Evolutionary conservation across 2,797 vertebrate species (phyloP).

Genomic region (Dendrocincla tyrannina): DNA sequence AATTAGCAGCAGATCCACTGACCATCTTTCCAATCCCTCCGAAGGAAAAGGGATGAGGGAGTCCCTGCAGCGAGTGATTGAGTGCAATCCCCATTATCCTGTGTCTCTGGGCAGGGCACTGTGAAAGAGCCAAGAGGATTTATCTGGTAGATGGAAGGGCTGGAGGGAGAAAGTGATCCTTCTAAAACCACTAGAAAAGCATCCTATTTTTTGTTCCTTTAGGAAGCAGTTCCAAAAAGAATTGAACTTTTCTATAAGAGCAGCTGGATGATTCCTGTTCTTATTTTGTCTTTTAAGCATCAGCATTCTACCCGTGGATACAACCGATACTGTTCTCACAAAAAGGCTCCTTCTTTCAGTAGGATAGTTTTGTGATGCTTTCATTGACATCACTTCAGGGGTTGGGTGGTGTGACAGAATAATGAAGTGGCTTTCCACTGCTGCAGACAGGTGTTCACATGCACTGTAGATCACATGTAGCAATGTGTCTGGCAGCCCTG

Average conservation of each 20-base stretch:
- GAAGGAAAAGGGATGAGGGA: background rate
- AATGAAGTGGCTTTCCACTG: slow-evolving; percentile 20
- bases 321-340: background rate
- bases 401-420: background rate
- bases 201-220: background rate
- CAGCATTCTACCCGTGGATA: background rate
- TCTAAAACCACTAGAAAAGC: background rate
- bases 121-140: background rate
- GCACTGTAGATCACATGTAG: background rate
- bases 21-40: background rate
- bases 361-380: background rate
- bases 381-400: background rate
- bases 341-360: background rate
- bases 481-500: background rate
- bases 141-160: background rate
- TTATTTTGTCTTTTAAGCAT: background rate
- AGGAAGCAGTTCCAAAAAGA: background rate
- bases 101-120: background rate
- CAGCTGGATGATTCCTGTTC: background rate
- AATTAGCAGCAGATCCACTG: slow-evolving; percentile 7
- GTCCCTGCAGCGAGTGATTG: background rate
- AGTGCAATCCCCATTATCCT: background rate
- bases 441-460: background rate
- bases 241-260: background rate
- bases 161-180: background rate